Percentiles rank a stretch among this genome's conserved stretches.
Conservation (phyloP, 2,797 vertebrate species). For the Nyctibius grandis region DNA sequence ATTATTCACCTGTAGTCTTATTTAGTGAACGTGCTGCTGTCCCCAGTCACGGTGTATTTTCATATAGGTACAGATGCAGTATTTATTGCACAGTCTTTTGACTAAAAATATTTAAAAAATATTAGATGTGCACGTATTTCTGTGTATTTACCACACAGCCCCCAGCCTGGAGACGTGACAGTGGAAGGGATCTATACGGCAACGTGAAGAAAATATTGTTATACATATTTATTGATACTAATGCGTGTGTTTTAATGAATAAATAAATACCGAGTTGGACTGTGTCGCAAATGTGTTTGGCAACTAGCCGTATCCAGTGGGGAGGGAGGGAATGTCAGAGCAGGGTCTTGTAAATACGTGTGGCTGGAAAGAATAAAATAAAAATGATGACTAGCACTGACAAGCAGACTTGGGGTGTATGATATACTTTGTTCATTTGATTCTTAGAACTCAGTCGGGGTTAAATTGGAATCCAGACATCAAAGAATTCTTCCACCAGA, state of each 20-base stretch:
- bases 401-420: conserved; percentile 89
- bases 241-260: conserved; percentile 65
- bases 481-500: conserved; percentile 92
- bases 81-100: not conserved
- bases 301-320: conserved; percentile 61
- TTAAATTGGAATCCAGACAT: conserved; percentile 99
- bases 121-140: not conserved
- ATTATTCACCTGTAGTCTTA: not conserved
- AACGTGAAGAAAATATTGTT: conserved; percentile 30
- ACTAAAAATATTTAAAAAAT: not conserved
- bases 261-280: conserved; percentile 63
- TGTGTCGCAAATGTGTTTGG: conserved; percentile 62
- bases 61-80: not conserved
- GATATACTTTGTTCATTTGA: conserved; percentile 95
- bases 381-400: conserved; percentile 86
- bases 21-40: not conserved
- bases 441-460: conserved; percentile 99
- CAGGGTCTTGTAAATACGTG: conserved; percentile 87
- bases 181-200: not conserved
- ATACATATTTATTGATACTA: conserved; percentile 67
- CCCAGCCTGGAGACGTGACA: not conserved
- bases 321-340: conserved; percentile 80
- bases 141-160: not conserved
- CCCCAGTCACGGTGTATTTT: not conserved
- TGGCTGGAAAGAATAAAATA: conserved; percentile 84